Conservation (phyloP, 1,140 invertebrate species). For the Ceratitis capitata region DNA sequence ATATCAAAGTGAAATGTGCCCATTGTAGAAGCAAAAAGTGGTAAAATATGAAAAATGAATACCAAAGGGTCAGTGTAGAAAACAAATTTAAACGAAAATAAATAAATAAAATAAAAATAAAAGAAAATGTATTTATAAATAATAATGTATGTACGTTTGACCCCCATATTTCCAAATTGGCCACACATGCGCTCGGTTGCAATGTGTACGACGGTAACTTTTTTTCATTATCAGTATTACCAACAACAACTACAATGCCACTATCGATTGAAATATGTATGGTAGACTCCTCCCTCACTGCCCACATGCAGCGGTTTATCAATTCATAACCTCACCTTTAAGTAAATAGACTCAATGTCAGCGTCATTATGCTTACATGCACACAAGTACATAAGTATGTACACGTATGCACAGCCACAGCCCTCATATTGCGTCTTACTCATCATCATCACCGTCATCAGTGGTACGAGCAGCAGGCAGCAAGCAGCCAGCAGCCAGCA, state of each 20-base stretch:
- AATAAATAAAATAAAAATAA: background rate
- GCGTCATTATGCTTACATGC: background rate
- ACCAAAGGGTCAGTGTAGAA: too few relatives aligned
- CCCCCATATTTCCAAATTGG: background rate
- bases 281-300: background rate
- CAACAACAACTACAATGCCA: background rate
- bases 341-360: slow-evolving; percentile 5
- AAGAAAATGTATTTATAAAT: background rate
- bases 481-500: too few relatives aligned
- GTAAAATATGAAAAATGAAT: background rate
- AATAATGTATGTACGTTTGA: background rate
- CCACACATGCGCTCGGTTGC: background rate
- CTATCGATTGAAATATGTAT: background rate
- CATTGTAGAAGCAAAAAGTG: background rate
- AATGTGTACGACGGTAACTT: background rate
- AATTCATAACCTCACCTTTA: slow-evolving; percentile 2
- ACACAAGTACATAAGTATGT: background rate
- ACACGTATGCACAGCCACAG: background rate
- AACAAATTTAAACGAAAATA: too few relatives aligned
- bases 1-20: too few relatives aligned
- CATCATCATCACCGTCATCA: too few relatives aligned
- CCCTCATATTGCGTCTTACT: too few relatives aligned
- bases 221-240: background rate
- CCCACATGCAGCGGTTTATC: background rate
- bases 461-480: too few relatives aligned